Evolutionary conservation across 2,113 vertebrate genomes (phyloP), one percentile per base, ranked within the genome.

Genomic region (Pogona vitticeps): DNA sequence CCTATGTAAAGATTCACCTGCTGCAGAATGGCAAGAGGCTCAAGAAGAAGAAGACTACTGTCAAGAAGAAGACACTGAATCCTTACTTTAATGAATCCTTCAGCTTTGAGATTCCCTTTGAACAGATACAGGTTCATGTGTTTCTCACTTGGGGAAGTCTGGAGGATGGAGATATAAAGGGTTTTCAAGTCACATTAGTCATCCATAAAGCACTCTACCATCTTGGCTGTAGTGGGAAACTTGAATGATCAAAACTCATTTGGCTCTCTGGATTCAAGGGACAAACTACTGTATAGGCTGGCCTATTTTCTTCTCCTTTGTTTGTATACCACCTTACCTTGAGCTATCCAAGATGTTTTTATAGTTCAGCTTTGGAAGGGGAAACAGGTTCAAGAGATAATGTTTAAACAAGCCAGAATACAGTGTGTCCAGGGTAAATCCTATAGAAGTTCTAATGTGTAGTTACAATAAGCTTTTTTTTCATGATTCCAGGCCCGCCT

Each of bases 1-100:
- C 98, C 76, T 99, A 99, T 0, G 98, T 99, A 94, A 99, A 99
- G 95, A 99, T 99, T 63, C 98, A 99, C 93, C 95, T 99, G 92
- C 97, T 99, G 96, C 98, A 99, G 95, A 99, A 99, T 0, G 98
- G 98, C 52, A 99, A 99, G 95, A 96, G 98, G 83, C 97, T 99
- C 92, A 99, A 99, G 96, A 99, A 99, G 96, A 99, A 99, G 97
- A 99, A 99, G 96, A 99, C 98, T 0, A 99, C 98, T 0, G 98
- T 99, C 92, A 99, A 99, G 93, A 99, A 99, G 96, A 99, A 99
- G 96, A 99, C 98, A 1, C 93, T 99, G 94, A 99, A 99, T 94
- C 98, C 98, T 0, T 99, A 99, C 93, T 99, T 99, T 94, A 99
- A 99, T 0, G 98, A 99, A 92, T 99, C 98, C 46, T 99, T 99